These are phyloP conservation scores for Trichonephila clavipes DNA, from an alignment of 1,140 invertebrate genomes.

Conservation along the genomic window DNA sequence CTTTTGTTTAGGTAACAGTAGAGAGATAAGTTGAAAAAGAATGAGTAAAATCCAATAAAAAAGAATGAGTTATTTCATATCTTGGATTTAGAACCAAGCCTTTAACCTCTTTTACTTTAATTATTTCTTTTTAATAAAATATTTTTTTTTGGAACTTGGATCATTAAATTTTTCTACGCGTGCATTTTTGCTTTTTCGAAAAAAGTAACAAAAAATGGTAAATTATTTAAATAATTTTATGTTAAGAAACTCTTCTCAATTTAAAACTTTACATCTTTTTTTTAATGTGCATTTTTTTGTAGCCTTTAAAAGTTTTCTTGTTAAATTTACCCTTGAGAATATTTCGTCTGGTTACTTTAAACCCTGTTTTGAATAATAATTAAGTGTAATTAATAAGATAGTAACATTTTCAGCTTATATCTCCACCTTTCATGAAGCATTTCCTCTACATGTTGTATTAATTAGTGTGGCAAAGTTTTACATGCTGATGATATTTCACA, in stretches of 20 bases:
- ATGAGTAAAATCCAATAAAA: not conserved
- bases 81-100: not conserved
- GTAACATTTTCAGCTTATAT: not conserved
- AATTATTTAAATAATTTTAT: not conserved
- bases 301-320: not conserved
- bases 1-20: not conserved
- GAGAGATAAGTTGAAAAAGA: not conserved
- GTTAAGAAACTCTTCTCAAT: not conserved
- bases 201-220: not conserved
- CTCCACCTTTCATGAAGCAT: not conserved
- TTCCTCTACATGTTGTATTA: not conserved
- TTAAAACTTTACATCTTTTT: no score
- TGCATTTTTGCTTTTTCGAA: not conserved
- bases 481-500: no score
- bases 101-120: not conserved
- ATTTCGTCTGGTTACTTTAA: not conserved
- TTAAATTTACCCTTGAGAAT: not conserved
- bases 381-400: not conserved
- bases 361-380: not conserved
- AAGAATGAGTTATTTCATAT: not conserved
- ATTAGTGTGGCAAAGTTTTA: not conserved
- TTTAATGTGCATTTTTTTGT: not conserved
- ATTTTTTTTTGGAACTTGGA: not conserved
- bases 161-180: not conserved
- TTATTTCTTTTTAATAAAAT: slow-evolving; percentile 17